Base-by-base conservation (phyloP, 1,140 invertebrate genomes). In the Neodiprion lecontei region DNA sequence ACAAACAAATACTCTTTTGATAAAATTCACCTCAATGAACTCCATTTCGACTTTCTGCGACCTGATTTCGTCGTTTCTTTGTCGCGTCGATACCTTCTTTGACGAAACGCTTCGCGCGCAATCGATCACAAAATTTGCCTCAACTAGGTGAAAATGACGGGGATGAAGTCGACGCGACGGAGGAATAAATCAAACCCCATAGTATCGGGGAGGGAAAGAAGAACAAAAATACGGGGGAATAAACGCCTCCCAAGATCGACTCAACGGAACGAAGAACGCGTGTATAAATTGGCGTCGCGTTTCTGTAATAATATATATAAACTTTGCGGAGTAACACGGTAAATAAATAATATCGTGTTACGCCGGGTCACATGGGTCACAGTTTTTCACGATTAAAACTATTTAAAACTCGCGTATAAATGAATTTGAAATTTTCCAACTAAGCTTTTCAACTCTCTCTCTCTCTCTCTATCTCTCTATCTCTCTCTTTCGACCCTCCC, bases 341-440 rank as follows among this genome's bases (percentile, higher is more conserved):
- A 40, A 40, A 40, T 40, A 40, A 40, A 40, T 40, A 40, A 40
- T 40, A 40, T 40, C 28, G 1, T 12, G 12, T 69, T 17, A 9
- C 21, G 7, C 17, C 14, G 67, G 7, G 67, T 69, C 17, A 9
- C 23, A 8, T 69, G 67, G 40, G 67, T 0, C 11, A 69, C 23
- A 69, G 21, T 84, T 81, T 83, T 84, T 84, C 80, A 81, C 80
- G 82, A 85, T 84, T 83, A 81, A 83, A 85, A 74, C 77, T 78
- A 80, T 82, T 85, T 85, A 84, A 83, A 83, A 83, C 76, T 76
- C 68, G 70, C 70, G 74, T 79, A 79, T 80, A 85, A 83, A 82
- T 81, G 82, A 84, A 83, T 86, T 82, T 82, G 78, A 83, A 84
- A 83, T 85, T 84, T 81, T 61, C 8, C 4, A 61, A 61, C 53